These are phyloP conservation scores for Ferdinandea cuprea DNA, from an alignment of 2,888 invertebrate genomes.

Conservation along the genomic window DNA sequence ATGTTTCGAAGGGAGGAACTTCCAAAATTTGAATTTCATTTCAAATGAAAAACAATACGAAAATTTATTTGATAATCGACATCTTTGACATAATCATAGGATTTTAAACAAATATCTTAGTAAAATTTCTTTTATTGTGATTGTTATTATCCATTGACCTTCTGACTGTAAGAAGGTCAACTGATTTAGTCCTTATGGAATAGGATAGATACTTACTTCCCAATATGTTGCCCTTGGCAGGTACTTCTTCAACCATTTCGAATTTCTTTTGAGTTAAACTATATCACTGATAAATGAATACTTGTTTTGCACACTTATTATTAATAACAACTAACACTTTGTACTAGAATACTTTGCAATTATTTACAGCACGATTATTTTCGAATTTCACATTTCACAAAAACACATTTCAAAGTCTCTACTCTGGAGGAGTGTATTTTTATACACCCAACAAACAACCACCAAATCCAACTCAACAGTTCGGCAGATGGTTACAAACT, in stretches of 20 bases:
- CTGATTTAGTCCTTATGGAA: slow-evolving; percentile 44
- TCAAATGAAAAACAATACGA: neutral
- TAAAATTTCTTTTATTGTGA: neutral
- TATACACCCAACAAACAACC: slow-evolving; percentile 6
- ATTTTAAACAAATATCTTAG: neutral
- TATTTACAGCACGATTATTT: neutral
- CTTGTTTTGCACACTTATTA: slow-evolving; percentile 7
- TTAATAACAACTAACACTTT: slow-evolving; percentile 39
- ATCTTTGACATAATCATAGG: no score
- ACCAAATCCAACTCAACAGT: slow-evolving; percentile 57
- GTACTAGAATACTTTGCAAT: slow-evolving; percentile 1
- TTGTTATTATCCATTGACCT: slow-evolving; percentile 38
- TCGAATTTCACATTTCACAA: slow-evolving; percentile 21
- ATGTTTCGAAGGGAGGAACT: neutral
- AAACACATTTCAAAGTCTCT: slow-evolving; percentile 7
- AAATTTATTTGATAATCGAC: neutral
- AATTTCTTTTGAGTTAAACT: slow-evolving; percentile 5
- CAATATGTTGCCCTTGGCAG: slow-evolving; percentile 85
- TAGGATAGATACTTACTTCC: slow-evolving; percentile 84
- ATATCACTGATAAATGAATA: neutral
- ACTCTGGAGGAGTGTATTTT: neutral
- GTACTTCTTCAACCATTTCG: slow-evolving; percentile 84
- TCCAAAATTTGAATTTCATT: neutral
- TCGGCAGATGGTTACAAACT: slow-evolving; percentile 62
- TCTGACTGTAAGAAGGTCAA: slow-evolving; percentile 33